Base-by-base conservation (phyloP, 2,113 vertebrate genomes). In the Odobenus rosmarus region DNA sequence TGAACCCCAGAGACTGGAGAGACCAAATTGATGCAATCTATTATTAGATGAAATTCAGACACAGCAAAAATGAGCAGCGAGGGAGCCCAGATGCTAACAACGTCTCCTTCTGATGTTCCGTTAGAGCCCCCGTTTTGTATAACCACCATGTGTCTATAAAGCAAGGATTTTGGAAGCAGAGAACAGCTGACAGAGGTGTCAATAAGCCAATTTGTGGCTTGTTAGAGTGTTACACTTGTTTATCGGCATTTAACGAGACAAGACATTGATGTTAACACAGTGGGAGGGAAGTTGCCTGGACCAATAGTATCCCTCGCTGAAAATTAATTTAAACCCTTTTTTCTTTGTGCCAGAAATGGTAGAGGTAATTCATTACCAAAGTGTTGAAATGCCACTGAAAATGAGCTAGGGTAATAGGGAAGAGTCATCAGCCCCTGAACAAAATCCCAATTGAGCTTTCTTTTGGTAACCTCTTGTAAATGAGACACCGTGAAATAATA, bases 191-290 rank as follows among this genome's bases (percentile, higher is more conserved):
- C 67, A 9, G 97, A 71, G 96, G 93, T 86, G 97, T 92, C 98
- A 96, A n/a, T 91, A 98, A 98, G 98, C 98, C 97, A 94, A 49
- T 90, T 64, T 97, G 98, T 84, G 98, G 33, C 93, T 93, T 53
- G 88, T 84, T 97, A 79, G 92, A 91, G 85, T 64, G 98, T 97
- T 89, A 71, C 91, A 28, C 97, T 97, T 88, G 90, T 97, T 98
- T 97, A 81, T 97, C 69, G 96, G 95, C 95, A 8, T 92, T 97
- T 97, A 96, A 98, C 21, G 0, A 95, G 97, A 97, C 51, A 96
- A 97, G 98, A 97, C 95, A 84, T 42, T 18, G 97, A 97, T 77
- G 96, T 96, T 93, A 74, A 97, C 97, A 61, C 92, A 92, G 9
- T 19, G 67, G 97, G 98, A 97, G 96, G 97, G 98, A 94, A 97